A percentile compares a stretch with the other conserved stretches of the same genome.
phyloP scores from a whole-genome alignment of 2,113 vertebrate genomes.

The Ciconia boyciana region DNA sequence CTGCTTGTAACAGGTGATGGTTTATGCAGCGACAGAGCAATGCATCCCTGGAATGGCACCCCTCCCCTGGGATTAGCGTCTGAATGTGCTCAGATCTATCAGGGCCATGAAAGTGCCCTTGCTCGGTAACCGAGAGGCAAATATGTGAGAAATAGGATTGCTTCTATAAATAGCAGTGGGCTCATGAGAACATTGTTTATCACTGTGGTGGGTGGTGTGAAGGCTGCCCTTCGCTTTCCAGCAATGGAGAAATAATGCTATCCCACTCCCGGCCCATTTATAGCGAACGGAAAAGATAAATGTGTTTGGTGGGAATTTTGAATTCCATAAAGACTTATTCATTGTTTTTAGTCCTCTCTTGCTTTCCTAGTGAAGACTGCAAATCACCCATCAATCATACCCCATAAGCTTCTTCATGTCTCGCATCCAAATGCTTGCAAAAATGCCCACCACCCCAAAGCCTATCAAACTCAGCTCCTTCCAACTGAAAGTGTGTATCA shows the following conservation, averaged over 20 bases:
- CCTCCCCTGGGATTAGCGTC: neutral
- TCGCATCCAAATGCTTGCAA: neutral
- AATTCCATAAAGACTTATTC: slow-evolving; percentile 39
- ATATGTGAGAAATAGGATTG: slow-evolving; percentile 54
- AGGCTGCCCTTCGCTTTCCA: slow-evolving; percentile 44
- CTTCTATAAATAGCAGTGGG: slow-evolving; percentile 54
- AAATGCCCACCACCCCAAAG: neutral
- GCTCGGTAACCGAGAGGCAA: slow-evolving; percentile 48
- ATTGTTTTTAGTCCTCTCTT: neutral
- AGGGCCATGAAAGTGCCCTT: slow-evolving; percentile 37
- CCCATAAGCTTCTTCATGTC: neutral
- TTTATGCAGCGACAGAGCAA: neutral
- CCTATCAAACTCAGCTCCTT: neutral
- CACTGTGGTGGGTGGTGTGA: neutral
- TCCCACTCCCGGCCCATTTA: neutral
- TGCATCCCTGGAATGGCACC: neutral
- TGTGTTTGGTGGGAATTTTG: slow-evolving; percentile 30
- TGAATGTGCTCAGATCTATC: slow-evolving; percentile 13
- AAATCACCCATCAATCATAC: neutral
- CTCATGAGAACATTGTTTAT: slow-evolving; percentile 52
- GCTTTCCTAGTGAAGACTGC: neutral
- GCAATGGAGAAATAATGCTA: neutral
- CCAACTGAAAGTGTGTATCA: neutral
- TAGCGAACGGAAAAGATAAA: slow-evolving; percentile 21
- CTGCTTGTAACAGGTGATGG: neutral